Evolutionary conservation across 2,888 invertebrate genomes (phyloP), one percentile per base, ranked within the genome.

Genomic region (Eudasyphora cyanicolor): DNA sequence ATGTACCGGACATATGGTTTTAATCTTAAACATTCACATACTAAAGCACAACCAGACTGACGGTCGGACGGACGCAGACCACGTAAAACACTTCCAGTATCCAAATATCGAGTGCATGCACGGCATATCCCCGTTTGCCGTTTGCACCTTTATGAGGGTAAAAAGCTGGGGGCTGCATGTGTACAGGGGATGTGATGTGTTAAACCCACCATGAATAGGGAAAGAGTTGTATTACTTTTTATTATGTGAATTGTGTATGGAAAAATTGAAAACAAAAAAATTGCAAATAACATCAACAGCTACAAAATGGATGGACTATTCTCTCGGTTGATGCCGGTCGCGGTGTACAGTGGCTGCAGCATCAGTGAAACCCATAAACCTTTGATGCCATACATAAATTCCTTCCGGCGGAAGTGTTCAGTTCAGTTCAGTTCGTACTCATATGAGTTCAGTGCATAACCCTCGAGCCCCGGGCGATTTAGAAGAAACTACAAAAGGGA

Each of bases 1-100:
- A 78, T 80, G 69, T 60, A 81, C 83, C 83, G 86, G 83, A 85
- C 86, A 85, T 82, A 85, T 86, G 86, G 82, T 83, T 82, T 85
- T 83, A 81, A 85, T 86, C 86, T 83, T 70, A 75, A 73, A 64
- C 73, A 76, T 42, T 67, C 42, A 12, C 67, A 64, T 62, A 10
- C 32, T 10, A 14, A 5, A n/a, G 2, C 8, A 27, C 57, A 8
- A 8, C 12, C 6, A 14, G 14, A 6, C 38, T 2, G 38, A 38
- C 12, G 38, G 4, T 12, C 10, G 38, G 38, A 57, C 19, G 57
- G 27, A 57, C 57, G 57, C 21, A 19, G 6, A 6, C 64, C 64
- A 64, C 21, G 64, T 64, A 21, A 67, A 67, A 67, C 12, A 19
- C 35, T 21, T 24, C 38, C 38, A 38, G 17, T 35, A 5, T 6